Evolutionary conservation across 2,888 invertebrate species (phyloP), one percentile per base, ranked within the genome.

Genomic region (Cyclophora punctaria): DNA sequence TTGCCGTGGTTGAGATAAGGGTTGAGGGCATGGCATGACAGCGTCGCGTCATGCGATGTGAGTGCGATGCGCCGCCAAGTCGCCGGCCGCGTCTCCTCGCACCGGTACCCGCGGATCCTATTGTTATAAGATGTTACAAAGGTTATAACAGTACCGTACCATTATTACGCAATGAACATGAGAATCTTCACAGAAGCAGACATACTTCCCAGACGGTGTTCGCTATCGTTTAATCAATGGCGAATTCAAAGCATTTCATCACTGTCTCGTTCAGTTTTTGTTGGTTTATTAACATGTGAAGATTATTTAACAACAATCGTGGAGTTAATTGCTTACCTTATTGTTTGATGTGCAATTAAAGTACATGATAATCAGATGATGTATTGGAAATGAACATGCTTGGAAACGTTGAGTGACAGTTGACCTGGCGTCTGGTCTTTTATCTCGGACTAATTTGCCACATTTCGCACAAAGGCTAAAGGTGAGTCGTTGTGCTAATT

Each of bases 81-180:
- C 63, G 59, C 61, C 60, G 60, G 71, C 70, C 71, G 71, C 61
- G 66, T 64, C 63, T 59, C 62, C 60, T 63, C 67, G 67, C 66
- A 44, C 20, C 34, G 44, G 45, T 52, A 45, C 45, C 42, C 46
- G 45, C 48, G 41, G 53, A 59, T 49, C n/a, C 48, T 73, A 73
- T 82, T 80, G 78, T 82, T 79, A 76, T 80, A 78, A 81, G 79
- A 69, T 77, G 44, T 44, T 44, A 44, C 34, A 44, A 34, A 75
- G 66, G 63, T 58, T 74, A 69, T 79, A 84, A 83, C 83, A 78
- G 84, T 81, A 80, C 72, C 63, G 72, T 74, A 66, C 67, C 67
- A 69, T 83, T 80, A 75, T 83, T 80, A 75, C 71, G 78, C 81
- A 80, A 82, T 73, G 69, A 66, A 77, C 78, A 82, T 83, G 83